Conservation (phyloP, 2,888 invertebrate genomes). For the Acleris emargana region DNA sequence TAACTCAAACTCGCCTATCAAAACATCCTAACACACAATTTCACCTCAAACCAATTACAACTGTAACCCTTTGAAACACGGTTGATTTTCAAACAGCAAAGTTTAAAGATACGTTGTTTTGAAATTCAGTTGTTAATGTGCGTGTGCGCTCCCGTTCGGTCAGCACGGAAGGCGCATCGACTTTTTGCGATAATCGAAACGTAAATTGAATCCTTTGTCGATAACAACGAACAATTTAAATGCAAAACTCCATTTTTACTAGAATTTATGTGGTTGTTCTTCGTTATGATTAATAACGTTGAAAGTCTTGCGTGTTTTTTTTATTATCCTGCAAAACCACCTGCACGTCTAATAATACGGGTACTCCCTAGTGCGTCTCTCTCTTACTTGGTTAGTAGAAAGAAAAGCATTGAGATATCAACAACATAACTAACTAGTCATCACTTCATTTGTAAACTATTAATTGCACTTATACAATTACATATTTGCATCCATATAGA, state of each 20-base stretch:
- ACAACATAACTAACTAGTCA: too few relatives aligned
- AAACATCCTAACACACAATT: not conserved
- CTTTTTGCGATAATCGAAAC: conserved; percentile 66
- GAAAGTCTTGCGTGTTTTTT: too few relatives aligned
- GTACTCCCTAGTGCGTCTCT: too few relatives aligned
- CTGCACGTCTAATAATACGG: too few relatives aligned
- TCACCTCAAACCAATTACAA: not conserved
- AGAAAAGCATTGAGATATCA: too few relatives aligned
- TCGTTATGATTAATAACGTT: not conserved
- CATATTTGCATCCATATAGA: too few relatives aligned
- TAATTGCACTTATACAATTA: too few relatives aligned
- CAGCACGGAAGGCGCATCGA: conserved; percentile 66
- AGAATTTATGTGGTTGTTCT: not conserved
- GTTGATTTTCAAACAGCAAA: not conserved
- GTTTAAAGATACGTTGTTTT: not conserved
- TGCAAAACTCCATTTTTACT: conserved; percentile 2
- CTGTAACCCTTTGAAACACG: not conserved
- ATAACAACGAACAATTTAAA: conserved; percentile 30
- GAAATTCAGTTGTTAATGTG: conserved; percentile 41
- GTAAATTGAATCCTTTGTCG: conserved; percentile 65
- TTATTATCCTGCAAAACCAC: too few relatives aligned
- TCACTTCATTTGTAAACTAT: too few relatives aligned
- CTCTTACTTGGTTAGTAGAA: too few relatives aligned
- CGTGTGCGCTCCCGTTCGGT: conserved; percentile 72
- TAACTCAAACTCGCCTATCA: conserved; percentile 5